Evolutionary conservation across 2,113 vertebrate genomes (phyloP).

Genomic region (Neodon shergylaensis): DNA sequence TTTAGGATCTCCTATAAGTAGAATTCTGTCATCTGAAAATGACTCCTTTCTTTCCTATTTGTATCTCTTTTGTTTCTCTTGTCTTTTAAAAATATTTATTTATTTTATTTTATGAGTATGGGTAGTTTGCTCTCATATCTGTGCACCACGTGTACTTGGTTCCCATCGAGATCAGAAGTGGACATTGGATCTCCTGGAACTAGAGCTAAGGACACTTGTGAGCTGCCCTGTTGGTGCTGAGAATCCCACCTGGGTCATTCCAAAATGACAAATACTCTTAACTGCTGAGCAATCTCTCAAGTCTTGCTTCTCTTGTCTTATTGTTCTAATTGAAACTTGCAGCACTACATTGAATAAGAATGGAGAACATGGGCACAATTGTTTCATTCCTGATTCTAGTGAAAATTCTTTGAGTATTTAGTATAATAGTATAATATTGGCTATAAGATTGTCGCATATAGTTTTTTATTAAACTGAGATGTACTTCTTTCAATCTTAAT

Average conservation of each 20-base stretch:
- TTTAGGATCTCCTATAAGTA: neutral
- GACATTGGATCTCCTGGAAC: neutral
- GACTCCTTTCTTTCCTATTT: neutral
- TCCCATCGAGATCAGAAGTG: neutral
- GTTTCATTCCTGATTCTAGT: neutral
- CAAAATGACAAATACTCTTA: neutral
- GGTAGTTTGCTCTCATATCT: neutral
- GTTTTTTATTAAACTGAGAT: neutral
- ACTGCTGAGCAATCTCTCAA: neutral
- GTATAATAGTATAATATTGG: neutral
- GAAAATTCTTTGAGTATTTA: neutral
- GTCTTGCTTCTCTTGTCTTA: neutral
- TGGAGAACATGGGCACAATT: neutral
- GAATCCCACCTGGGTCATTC: neutral
- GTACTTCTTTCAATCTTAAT: neutral
- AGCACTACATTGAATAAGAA: neutral
- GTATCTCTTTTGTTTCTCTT: neutral
- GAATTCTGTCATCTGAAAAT: neutral
- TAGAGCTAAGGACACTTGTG: neutral
- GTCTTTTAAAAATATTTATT: neutral
- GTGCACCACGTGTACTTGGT: neutral
- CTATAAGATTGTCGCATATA: neutral
- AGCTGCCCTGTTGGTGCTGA: neutral
- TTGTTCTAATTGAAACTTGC: neutral
- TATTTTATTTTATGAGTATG: neutral